phyloP scores from a whole-genome alignment of 2,888 invertebrate genomes.

The Oligia strigilis region DNA sequence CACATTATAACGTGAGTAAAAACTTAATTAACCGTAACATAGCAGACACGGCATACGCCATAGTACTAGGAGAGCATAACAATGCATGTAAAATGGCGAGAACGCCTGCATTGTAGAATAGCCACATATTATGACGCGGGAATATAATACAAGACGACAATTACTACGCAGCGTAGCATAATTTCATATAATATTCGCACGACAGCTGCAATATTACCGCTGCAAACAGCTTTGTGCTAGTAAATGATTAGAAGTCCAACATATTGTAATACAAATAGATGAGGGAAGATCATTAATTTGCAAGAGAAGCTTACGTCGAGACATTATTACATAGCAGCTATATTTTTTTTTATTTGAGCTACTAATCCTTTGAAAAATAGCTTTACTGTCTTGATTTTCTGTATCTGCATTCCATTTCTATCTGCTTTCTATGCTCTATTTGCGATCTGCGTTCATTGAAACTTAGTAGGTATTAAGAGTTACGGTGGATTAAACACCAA shows the following conservation, averaged over 20 bases:
- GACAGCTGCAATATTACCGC: conserved; percentile 1
- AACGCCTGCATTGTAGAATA: background rate
- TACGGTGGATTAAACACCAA: background rate
- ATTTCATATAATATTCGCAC: conserved; percentile 19
- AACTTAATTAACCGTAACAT: conserved; percentile 48
- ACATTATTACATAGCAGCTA: background rate
- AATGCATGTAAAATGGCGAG: conserved; percentile 25
- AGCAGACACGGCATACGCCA: background rate
- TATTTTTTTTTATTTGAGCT: background rate
- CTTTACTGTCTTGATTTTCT: background rate
- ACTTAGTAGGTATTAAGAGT: background rate
- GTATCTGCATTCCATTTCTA: background rate
- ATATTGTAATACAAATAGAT: background rate
- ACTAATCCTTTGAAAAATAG: background rate
- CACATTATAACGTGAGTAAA: conserved; percentile 41
- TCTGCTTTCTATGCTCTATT: too few relatives aligned
- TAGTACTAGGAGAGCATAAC: conserved; percentile 42
- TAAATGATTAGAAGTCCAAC: background rate
- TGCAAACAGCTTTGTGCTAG: background rate
- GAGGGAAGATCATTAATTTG: background rate
- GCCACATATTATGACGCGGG: background rate
- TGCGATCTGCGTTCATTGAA: background rate
- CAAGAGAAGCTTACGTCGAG: background rate
- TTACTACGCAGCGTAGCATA: conserved; percentile 11
- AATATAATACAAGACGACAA: conserved; percentile 27